phyloP scores from a whole-genome alignment of 2,113 vertebrate genomes.

The Ovibos moschatus region DNA sequence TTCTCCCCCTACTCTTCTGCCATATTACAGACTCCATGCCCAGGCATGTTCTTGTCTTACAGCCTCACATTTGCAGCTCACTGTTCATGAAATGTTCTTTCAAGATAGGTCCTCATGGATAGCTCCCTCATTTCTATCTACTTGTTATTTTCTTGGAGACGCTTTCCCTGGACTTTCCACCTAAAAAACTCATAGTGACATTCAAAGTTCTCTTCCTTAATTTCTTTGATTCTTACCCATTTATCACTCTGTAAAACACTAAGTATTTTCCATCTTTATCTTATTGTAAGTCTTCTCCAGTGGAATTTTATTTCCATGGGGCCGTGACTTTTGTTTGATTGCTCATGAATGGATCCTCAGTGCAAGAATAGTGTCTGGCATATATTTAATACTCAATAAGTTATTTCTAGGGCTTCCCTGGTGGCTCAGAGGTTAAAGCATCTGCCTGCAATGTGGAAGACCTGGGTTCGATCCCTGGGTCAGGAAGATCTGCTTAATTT shows the following conservation, averaged over 20 bases:
- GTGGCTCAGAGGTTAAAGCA: neutral
- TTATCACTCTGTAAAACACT: neutral
- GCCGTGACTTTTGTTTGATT: neutral
- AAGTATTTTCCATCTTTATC: neutral
- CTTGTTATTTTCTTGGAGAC: neutral
- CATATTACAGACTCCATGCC: rapidly evolving
- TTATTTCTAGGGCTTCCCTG: neutral
- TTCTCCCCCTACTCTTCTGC: neutral
- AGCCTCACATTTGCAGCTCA: neutral
- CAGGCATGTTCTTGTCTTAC: neutral
- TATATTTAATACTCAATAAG: neutral
- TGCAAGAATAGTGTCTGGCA: neutral
- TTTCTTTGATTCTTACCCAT: neutral
- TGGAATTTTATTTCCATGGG: neutral
- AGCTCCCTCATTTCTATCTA: neutral
- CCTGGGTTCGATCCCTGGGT: neutral
- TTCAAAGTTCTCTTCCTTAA: neutral
- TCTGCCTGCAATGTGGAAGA: neutral
- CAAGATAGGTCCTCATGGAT: neutral
- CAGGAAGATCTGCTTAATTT: neutral
- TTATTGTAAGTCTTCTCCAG: neutral
- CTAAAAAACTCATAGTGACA: neutral
- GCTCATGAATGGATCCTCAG: neutral
- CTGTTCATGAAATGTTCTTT: neutral
- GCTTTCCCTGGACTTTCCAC: neutral